These are phyloP conservation scores for Mobula birostris DNA, from an alignment of 2,113 vertebrate genomes.

Conservation along the genomic window DNA sequence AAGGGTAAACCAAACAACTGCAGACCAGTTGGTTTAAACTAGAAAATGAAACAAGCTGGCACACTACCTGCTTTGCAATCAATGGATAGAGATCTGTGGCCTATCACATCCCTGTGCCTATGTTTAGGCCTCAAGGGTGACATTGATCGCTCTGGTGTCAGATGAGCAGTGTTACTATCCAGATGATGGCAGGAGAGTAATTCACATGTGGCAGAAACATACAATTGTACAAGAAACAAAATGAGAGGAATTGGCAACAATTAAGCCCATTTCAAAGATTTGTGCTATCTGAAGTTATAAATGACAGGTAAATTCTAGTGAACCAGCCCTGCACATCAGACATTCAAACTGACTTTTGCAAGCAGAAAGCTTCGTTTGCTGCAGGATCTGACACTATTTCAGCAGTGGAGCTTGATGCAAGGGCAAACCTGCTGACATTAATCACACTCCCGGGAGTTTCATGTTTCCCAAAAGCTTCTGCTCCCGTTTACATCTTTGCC, in stretches of 20 bases:
- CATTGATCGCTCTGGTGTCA: not conserved
- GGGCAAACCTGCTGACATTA: conserved; percentile 5
- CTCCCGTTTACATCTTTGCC: conserved; percentile 3
- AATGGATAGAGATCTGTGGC: no score
- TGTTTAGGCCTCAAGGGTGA: not conserved
- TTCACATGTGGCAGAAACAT: not conserved
- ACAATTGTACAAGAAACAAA: not conserved
- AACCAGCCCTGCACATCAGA: not conserved
- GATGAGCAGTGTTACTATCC: not conserved
- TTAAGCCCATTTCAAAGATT: not conserved
- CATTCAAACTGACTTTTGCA: not conserved
- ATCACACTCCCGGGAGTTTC: not conserved
- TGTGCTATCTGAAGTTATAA: not conserved
- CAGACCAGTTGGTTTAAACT: no score
- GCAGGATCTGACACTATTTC: not conserved
- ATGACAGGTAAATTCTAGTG: not conserved
- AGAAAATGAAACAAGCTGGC: no score
- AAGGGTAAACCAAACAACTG: no score
- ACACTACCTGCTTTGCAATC: no score
- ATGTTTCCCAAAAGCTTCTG: not conserved
- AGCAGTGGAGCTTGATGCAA: not conserved
- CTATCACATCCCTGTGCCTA: no score
- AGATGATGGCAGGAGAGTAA: not conserved
- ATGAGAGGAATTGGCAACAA: not conserved
- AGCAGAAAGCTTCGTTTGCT: not conserved